Conservation (phyloP, 35 echinoderm and acorn worm genomes). For the Lytechinus pictus region DNA sequence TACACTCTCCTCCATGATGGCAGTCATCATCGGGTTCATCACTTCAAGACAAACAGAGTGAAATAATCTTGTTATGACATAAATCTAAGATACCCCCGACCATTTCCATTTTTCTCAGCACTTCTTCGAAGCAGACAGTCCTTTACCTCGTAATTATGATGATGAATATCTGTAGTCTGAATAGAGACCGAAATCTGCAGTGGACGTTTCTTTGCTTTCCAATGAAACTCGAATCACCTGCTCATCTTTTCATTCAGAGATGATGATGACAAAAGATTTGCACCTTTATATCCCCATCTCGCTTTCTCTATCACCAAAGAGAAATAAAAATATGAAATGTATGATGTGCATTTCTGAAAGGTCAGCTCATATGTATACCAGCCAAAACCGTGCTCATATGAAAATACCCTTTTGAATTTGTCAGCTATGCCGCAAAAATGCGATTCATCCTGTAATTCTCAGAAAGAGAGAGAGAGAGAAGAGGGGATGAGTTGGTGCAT, state of each 20-base stretch:
- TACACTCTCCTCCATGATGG: neutral
- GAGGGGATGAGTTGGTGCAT: too few relatives aligned
- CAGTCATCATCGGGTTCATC: neutral
- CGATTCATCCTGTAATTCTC: too few relatives aligned
- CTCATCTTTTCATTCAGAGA: neutral
- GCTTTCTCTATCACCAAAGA: neutral
- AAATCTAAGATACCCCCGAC: neutral
- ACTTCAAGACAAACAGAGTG: neutral
- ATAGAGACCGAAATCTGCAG: neutral
- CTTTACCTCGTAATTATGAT: neutral
- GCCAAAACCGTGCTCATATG: neutral
- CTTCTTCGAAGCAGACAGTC: neutral
- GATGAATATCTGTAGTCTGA: neutral
- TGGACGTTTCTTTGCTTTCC: neutral
- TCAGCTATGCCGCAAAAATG: neutral
- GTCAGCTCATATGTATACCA: neutral
- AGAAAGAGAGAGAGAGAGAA: too few relatives aligned
- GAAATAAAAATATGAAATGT: neutral
- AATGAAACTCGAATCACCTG: conserved; percentile 2
- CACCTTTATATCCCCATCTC: neutral
- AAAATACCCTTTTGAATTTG: neutral
- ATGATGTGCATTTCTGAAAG: neutral
- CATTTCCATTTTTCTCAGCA: neutral
- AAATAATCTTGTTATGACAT: neutral
- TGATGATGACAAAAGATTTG: neutral